A percentile compares a stretch with the other conserved stretches of the same genome.
Conservation (phyloP, 2,888 invertebrate genomes). For the Xanthia icteritia region DNA sequence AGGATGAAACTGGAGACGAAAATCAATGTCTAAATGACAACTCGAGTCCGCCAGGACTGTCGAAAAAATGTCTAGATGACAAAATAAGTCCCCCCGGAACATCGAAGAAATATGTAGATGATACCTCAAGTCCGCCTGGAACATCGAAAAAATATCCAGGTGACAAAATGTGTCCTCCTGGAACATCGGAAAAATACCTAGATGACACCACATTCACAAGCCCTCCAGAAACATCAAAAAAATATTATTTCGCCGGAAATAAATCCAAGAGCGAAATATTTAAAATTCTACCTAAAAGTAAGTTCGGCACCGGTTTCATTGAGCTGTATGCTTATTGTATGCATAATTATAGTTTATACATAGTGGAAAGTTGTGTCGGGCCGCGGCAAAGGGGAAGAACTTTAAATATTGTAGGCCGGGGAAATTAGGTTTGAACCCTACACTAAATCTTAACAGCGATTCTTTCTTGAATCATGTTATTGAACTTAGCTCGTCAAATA, state of each 20-base stretch:
- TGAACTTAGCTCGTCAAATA: too few relatives aligned
- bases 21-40: constrained; percentile 6
- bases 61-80: constrained; percentile 6
- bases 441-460: too few relatives aligned
- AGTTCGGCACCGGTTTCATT: constrained; percentile 3
- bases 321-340: background rate
- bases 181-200: background rate
- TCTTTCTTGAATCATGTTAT: too few relatives aligned
- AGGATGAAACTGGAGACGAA: constrained; percentile 8
- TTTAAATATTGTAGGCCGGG: background rate
- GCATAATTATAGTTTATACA: background rate
- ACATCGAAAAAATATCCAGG: background rate
- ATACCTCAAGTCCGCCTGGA: background rate
- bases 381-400: too few relatives aligned
- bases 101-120: background rate
- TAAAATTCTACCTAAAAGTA: constrained; percentile 43
- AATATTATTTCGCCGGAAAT: constrained; percentile 8
- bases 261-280: constrained; percentile 53
- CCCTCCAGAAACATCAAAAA: constrained; percentile 5
- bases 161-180: background rate
- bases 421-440: too few relatives aligned
- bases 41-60: background rate
- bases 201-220: background rate
- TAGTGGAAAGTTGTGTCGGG: background rate
- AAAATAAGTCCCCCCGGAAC: background rate